Evolutionary conservation across 1,140 invertebrate genomes (phyloP), one percentile per base, ranked within the genome.

Genomic region (Eufriesea mexicana): DNA sequence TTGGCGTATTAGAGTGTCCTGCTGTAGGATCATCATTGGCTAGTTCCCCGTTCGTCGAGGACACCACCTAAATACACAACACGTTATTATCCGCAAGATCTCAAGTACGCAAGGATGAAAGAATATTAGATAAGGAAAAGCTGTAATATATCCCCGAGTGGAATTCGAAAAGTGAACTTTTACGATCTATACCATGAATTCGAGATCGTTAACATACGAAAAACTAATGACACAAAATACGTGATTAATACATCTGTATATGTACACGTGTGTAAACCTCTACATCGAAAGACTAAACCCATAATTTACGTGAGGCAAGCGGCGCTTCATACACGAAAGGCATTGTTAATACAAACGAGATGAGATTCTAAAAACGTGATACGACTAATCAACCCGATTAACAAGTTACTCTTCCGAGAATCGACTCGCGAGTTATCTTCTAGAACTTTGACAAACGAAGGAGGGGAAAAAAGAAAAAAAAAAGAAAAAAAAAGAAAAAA

Each of bases 1-100:
- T 99, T 82, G 98, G 98, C 87, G 98, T 99, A 94, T 99, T 99
- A 91, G 98, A 99, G 95, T 99, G 98, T 74, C 98, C 98, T 89
- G 98, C 98, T 67, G 97, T 98, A 45, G 98, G 98, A 95, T 99
- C 98, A 94, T 99, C 98, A 88, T 97, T 97, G 73, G 97, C 98
- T 90, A 99, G 94, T 95, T 99, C 98, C 88, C 98, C 98, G 95
- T 99, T 99, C 78, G 98, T 99, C 85, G 98, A 99, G 94, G 98
- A 99, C 87, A 99, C 98, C 95, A 99, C 98, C 98, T 99, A 95
- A 88, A 89, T 93, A 92, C 90, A 91, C 91, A 86, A 74, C 23
- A 73, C 16, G n/a, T 70, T 74, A 66, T 81, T 16, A 66, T 57
- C 28, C 59, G 35, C 16, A 79, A 61, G 12, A 45, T 64, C 23